Evolutionary conservation across 1,140 invertebrate genomes (phyloP), one percentile per base, ranked within the genome.

Genomic region (Aricia agestis): DNA sequence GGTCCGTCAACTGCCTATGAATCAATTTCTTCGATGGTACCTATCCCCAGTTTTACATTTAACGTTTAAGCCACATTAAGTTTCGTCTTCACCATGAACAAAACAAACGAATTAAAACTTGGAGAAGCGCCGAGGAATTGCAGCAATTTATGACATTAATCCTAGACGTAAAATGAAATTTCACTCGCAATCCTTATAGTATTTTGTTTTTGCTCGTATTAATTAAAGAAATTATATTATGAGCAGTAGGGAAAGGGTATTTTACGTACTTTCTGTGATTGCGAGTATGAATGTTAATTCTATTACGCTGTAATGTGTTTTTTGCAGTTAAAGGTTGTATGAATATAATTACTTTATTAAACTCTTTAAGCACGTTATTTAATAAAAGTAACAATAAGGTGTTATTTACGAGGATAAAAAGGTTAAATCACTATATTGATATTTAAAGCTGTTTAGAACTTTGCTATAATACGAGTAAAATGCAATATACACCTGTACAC

Each of bases 71-170:
- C 86, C 79, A 81, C 81, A 84, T 87, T 88, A 83, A 86, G 83
- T 84, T 87, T 83, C 78, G 75, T 80, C 79, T 83, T 71, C 72
- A 74, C 72, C 69, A 66, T 80, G 80, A 82, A 88, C 83, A 86
- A 88, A 83, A 86, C 81, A 84, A 83, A 85, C 80, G 80, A 85
- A 83, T 86, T 85, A 81, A 87, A 86, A 87, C 83, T 87, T 84
- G 78, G 80, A 76, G 78, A 72, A 78, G 77, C 78, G 76, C 73
- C 72, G 77, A 75, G 77, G 75, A 81, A 85, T 75, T 78, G 78
- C 77, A 73, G 78, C 83, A 81, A 87, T 86, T 89, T 89, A 86
- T 86, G 78, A 86, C 80, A 84, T 86, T 86, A 86, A 87, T 89
- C 82, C 76, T 78, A 82, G 82, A 82, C 82, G 84, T 84, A 84